Percentiles rank a stretch among this genome's conserved stretches.
phyloP scores from a whole-genome alignment of 1,140 invertebrate genomes.

The Hydropsyche tenuis region DNA sequence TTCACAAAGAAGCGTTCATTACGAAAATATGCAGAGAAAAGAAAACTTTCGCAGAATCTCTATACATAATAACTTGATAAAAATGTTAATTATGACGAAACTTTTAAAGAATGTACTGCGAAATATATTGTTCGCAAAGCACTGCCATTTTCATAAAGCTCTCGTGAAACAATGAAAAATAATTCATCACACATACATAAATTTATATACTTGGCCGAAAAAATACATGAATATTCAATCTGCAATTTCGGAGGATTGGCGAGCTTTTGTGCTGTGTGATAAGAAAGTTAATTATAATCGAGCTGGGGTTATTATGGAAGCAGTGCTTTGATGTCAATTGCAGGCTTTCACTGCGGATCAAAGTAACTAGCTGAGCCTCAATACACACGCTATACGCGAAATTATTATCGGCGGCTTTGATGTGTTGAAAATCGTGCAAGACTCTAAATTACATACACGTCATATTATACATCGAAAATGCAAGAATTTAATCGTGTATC shows the following conservation, averaged over 20 bases:
- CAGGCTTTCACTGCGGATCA: conserved; percentile 11
- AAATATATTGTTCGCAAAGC: too few relatives aligned
- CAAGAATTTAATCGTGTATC: too few relatives aligned
- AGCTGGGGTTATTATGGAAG: conserved; percentile 8
- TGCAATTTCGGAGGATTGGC: neutral
- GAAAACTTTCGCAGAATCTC: too few relatives aligned
- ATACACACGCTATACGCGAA: neutral
- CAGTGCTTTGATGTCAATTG: conserved; percentile 24
- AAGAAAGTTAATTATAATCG: conserved; percentile 27
- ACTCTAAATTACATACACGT: neutral
- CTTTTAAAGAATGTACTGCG: too few relatives aligned
- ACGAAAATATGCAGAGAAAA: too few relatives aligned
- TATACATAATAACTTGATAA: too few relatives aligned
- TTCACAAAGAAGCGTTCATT: too few relatives aligned
- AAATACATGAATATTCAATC: neutral
- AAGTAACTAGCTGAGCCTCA: conserved; percentile 11
- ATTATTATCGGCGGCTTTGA: conserved; percentile 19
- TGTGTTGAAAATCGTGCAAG: conserved; percentile 15
- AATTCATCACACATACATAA: too few relatives aligned
- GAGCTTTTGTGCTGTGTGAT: conserved; percentile 9
- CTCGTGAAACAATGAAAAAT: too few relatives aligned
- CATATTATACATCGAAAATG: neutral
- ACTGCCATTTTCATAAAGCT: too few relatives aligned
- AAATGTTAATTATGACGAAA: too few relatives aligned
- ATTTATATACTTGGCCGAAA: neutral